Conservation (phyloP, 2,113 vertebrate species). For the Corythornis madagascariensis region DNA sequence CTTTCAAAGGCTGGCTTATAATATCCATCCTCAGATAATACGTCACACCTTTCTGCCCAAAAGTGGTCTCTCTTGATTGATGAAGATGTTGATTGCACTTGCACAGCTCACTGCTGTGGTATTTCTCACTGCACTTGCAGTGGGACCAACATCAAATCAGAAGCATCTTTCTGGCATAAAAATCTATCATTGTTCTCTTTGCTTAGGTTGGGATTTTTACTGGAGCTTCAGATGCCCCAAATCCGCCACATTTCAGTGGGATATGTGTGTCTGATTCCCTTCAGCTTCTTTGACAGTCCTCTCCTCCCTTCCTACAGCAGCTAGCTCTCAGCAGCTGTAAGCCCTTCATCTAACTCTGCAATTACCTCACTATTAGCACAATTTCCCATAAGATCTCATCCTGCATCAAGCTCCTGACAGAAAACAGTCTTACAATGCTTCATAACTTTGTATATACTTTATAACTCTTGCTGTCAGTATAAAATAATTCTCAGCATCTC, state of each 20-base stretch:
- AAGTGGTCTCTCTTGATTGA: neutral
- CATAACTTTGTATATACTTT: neutral
- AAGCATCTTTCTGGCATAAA: neutral
- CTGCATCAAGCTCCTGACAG: neutral
- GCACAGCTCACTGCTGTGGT: neutral
- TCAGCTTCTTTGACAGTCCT: neutral
- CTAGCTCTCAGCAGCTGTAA: neutral
- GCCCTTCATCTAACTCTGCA: neutral
- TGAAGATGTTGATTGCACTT: neutral
- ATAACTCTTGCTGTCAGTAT: neutral
- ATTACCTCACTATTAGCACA: neutral
- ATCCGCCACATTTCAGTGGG: neutral
- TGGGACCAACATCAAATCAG: neutral
- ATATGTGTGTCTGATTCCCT: neutral
- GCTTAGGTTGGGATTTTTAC: neutral
- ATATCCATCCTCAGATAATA: neutral
- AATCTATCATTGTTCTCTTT: neutral
- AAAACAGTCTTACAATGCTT: neutral
- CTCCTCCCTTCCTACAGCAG: neutral
- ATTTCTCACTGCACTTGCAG: neutral
- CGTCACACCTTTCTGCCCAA: rapidly evolving
- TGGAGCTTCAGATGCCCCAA: neutral
- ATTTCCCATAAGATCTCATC: neutral
- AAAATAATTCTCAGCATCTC: neutral
- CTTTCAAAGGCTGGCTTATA: neutral